Conservation (phyloP, 23 tunicate genomes). For the Phallusia fumigata region DNA sequence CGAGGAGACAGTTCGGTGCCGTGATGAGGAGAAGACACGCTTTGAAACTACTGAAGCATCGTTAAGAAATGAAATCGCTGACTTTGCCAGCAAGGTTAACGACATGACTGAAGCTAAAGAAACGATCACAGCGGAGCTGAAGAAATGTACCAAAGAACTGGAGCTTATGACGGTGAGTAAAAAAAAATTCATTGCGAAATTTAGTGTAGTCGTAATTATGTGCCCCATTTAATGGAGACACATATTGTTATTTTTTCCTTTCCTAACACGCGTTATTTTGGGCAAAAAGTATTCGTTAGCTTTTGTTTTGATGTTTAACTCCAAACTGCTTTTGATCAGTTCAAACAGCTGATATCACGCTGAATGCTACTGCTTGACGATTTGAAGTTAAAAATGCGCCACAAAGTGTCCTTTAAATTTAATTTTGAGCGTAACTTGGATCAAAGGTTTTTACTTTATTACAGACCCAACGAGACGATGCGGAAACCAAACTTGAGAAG, state of each 20-base stretch:
- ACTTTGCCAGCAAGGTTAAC: background rate
- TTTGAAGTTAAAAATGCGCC: no score
- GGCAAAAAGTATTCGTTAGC: no score
- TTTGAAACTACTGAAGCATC: background rate
- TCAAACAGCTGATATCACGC: no score
- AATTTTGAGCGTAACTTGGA: background rate
- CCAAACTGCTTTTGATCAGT: no score
- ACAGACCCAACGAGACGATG: constrained; percentile 4
- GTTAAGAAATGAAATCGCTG: background rate
- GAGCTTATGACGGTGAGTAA: background rate
- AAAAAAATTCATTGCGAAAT: no score
- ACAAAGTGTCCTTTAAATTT: no score
- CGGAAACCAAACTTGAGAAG: background rate
- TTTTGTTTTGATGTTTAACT: no score
- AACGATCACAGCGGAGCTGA: background rate
- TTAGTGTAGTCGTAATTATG: no score
- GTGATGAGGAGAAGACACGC: background rate
- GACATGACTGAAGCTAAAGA: background rate
- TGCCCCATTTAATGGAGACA: no score
- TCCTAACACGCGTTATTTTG: no score
- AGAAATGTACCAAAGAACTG: background rate
- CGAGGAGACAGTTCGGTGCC: background rate
- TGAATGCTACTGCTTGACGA: constrained; percentile 47
- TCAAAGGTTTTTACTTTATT: background rate
- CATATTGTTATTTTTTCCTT: no score